Evolutionary conservation across 2,797 vertebrate genomes (phyloP).

Genomic region (Sciurus carolinensis): DNA sequence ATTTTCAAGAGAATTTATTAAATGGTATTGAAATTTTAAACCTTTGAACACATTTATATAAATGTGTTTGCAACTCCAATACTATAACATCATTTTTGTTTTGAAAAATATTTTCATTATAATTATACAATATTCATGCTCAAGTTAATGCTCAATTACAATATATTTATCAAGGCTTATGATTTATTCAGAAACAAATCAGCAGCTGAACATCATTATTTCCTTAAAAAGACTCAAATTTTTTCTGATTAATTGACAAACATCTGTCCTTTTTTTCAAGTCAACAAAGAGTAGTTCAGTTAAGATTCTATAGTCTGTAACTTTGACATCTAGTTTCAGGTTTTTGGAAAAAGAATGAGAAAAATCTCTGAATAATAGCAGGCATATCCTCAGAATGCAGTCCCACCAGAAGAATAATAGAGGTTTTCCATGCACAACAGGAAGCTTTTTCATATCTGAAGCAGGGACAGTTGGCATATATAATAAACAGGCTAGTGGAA

Average conservation of each 20-base stretch:
- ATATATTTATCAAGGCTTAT: background rate
- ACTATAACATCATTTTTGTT: background rate
- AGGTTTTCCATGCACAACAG: background rate
- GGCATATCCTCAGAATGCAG: constrained; percentile 35
- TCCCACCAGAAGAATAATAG: background rate
- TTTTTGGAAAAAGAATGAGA: background rate
- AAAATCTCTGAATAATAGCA: constrained; percentile 48
- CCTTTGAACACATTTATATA: background rate
- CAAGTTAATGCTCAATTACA: background rate
- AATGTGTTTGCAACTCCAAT: background rate
- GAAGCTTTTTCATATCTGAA: constrained; percentile 44
- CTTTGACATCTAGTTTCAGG: background rate
- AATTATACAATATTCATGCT: background rate
- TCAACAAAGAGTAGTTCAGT: background rate
- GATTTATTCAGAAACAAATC: constrained; percentile 51
- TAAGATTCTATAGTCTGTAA: background rate
- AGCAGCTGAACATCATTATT: background rate
- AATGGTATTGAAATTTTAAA: constrained; percentile 29
- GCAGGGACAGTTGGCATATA: background rate
- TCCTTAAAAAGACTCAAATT: background rate
- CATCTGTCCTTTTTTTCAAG: background rate
- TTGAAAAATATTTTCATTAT: constrained; percentile 43
- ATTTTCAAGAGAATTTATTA: constrained; percentile 16
- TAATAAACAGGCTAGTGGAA: background rate
- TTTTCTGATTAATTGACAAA: constrained; percentile 39